phyloP scores from a whole-genome alignment of 2,113 vertebrate genomes.

The Trichomycterus rosablanca region DNA sequence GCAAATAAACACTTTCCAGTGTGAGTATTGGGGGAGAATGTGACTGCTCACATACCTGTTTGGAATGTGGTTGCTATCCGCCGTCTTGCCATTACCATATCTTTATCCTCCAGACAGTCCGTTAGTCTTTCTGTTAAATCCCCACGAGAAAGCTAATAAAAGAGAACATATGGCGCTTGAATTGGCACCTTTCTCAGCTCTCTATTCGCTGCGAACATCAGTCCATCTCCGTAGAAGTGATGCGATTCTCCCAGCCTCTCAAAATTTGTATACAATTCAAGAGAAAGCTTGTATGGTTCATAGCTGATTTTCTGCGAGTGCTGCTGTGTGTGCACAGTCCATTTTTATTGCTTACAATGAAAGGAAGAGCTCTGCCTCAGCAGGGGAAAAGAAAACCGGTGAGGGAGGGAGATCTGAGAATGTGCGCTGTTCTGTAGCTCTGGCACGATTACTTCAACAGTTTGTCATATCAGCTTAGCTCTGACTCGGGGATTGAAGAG shows the following conservation, averaged over 20 bases:
- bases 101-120: background rate
- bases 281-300: too few species aligned
- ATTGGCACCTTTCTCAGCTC: too few species aligned
- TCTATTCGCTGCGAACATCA: background rate
- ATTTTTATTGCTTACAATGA: slow-evolving; percentile 32
- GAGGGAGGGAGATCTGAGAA: slow-evolving; percentile 25
- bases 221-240: too few species aligned
- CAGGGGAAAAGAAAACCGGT: slow-evolving; percentile 14
- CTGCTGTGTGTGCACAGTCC: slow-evolving; percentile 28
- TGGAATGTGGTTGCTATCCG: too few species aligned
- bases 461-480: slow-evolving; percentile 60
- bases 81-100: background rate
- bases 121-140: background rate
- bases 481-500: slow-evolving; percentile 46
- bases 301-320: background rate
- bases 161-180: background rate
- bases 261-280: too few species aligned
- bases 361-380: slow-evolving; percentile 20
- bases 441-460: slow-evolving; percentile 54
- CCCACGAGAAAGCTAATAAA: slow-evolving; percentile 5
- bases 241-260: too few species aligned
- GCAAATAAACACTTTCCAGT: background rate
- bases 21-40: background rate
- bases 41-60: slow-evolving; percentile 39
- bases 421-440: slow-evolving; percentile 45